phyloP scores from a whole-genome alignment of 2,888 invertebrate species.

The Sericinus montela region DNA sequence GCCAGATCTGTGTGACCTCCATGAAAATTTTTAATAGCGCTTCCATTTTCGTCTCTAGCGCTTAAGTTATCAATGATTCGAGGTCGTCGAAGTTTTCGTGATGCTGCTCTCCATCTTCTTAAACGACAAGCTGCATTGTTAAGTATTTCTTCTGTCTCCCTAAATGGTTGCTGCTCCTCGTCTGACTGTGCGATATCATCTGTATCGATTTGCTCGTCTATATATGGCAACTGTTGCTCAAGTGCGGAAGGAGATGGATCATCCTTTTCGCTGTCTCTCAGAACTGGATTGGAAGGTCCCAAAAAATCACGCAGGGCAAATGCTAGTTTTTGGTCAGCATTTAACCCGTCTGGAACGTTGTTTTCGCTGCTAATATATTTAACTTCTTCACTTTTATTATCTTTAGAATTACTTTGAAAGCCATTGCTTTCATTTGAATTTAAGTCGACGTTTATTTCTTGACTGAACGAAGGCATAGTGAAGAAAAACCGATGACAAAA shows the following conservation, averaged over 20 bases:
- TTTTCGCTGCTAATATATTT: conserved; percentile 36
- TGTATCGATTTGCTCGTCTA: conserved; percentile 54
- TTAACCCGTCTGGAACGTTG: conserved; percentile 46
- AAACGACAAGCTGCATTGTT: conserved; percentile 71
- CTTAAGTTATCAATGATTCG: conserved; percentile 71
- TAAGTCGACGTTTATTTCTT: conserved; percentile 64
- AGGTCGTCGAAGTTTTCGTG: conserved; percentile 69
- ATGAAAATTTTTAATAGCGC: conserved; percentile 35
- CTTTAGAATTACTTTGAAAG: conserved; percentile 46
- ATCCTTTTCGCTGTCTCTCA: conserved; percentile 20
- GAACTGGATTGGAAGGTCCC: conserved; percentile 31
- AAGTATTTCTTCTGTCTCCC: conserved; percentile 58
- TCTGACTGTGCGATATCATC: conserved; percentile 50
- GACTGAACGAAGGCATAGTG: conserved; percentile 67
- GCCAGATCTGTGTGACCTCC: conserved; percentile 68
- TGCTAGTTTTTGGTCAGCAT: conserved; percentile 55
- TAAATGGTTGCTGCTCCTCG: conserved; percentile 46
- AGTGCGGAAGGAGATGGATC: conserved; percentile 46
- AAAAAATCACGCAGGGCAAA: conserved; percentile 64
- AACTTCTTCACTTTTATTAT: conserved; percentile 40
- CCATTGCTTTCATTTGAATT: conserved; percentile 55
- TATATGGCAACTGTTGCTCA: conserved; percentile 52
- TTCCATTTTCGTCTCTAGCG: conserved; percentile 45
- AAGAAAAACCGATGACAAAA: conserved; percentile 22
- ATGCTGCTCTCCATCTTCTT: conserved; percentile 71